These are phyloP conservation scores for Athetis lepigone DNA, from an alignment of 2,888 invertebrate genomes.

Conservation along the genomic window DNA sequence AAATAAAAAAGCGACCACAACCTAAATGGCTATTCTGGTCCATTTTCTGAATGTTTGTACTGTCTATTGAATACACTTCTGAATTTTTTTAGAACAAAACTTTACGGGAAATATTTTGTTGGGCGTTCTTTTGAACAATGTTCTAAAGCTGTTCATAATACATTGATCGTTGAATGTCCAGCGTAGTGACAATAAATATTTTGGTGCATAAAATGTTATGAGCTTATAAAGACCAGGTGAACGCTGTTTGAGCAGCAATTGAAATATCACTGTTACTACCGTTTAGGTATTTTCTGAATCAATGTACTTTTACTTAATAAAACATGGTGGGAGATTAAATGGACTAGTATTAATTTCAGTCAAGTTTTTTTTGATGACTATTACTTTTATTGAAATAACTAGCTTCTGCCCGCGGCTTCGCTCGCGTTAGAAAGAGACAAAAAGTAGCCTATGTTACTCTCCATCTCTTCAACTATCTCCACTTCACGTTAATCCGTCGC, in stretches of 20 bases:
- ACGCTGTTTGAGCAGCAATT: slow-evolving; percentile 16
- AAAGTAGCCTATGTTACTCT: no score
- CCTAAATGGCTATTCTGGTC: slow-evolving; percentile 2
- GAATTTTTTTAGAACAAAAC: slow-evolving; percentile 15
- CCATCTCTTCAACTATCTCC: no score
- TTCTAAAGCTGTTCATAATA: slow-evolving; percentile 1
- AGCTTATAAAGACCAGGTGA: slow-evolving; percentile 50
- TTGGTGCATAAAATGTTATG: slow-evolving; percentile 39
- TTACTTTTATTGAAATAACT: no score
- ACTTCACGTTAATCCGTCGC: no score
- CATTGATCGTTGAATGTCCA: slow-evolving; percentile 25
- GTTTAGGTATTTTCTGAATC: slow-evolving; percentile 21
- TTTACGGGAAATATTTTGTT: slow-evolving; percentile 9
- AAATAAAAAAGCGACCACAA: not conserved
- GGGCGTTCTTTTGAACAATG: not conserved
- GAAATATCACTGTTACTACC: slow-evolving; percentile 23
- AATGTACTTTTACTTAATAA: slow-evolving; percentile 1
- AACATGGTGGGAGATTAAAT: not conserved
- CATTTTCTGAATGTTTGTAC: slow-evolving; percentile 27
- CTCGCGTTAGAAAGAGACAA: no score
- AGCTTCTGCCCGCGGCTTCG: no score
- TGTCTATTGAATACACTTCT: slow-evolving; percentile 7
- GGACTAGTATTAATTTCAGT: not conserved
- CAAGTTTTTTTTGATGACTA: not conserved
- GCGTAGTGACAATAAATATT: slow-evolving; percentile 35